phyloP scores from a whole-genome alignment of 2,888 invertebrate genomes.

The Ennomos quercinarius region DNA sequence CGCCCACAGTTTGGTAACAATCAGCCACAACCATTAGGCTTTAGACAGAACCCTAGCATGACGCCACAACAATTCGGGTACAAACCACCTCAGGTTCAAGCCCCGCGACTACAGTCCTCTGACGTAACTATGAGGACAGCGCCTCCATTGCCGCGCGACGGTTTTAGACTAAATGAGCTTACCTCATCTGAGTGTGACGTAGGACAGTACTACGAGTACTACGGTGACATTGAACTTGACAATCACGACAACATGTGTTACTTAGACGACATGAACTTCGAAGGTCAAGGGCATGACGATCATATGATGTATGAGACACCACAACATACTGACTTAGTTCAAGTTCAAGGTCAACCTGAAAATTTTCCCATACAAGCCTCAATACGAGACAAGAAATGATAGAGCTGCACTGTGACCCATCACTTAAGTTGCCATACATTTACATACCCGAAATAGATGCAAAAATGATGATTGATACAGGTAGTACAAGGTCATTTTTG shows the following conservation, averaged over 20 bases:
- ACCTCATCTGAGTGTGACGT: neutral
- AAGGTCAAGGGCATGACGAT: too few relatives aligned
- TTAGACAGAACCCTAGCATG: neutral
- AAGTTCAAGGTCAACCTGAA: neutral
- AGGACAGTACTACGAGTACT: neutral
- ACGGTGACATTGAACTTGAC: neutral
- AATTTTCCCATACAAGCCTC: constrained; percentile 3
- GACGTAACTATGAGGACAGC: neutral
- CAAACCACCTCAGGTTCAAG: neutral
- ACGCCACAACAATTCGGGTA: neutral
- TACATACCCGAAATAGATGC: neutral
- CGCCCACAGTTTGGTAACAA: neutral
- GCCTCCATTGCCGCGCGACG: neutral
- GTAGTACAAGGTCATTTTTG: constrained; percentile 1
- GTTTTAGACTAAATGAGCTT: neutral
- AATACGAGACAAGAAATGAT: neutral
- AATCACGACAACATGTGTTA: constrained; percentile 1
- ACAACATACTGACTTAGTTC: neutral
- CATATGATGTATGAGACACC: too few relatives aligned
- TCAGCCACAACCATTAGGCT: neutral
- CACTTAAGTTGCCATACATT: neutral
- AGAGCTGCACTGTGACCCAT: neutral
- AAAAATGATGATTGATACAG: neutral
- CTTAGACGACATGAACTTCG: neutral
- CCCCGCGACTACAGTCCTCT: neutral